Evolutionary conservation across 2,113 vertebrate species (phyloP), one percentile per base, ranked within the genome.

Genomic region (Ranitomeya imitator): DNA sequence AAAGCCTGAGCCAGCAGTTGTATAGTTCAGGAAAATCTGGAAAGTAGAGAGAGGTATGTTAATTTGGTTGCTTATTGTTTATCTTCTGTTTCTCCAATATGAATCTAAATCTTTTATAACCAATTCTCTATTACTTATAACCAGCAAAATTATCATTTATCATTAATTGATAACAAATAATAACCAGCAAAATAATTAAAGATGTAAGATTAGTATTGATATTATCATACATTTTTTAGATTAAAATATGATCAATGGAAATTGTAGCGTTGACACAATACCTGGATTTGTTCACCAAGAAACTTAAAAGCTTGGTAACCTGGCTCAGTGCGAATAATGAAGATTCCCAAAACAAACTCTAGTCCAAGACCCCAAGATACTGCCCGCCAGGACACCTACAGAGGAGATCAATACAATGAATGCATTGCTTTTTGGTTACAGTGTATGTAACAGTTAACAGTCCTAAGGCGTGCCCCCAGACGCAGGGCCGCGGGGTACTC

Each of bases 261-360:
- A 15, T 21, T 11, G 12, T 52, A 13, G 31, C 23, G 14, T 67
- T 67, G 11, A 10, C 7, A n/a, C 18, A 69, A 51, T 71, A 99
- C 98, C 98, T 97, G 95, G 85, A 98, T 85, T 94, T 99, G 98
- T 14, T 91, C 18, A 90, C 98, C 98, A 86, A 99, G 95, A 97
- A 98, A 99, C 0, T 94, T 59, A 82, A 99, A 99, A 31, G 96
- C 95, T 61, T 92, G 73, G 69, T 93, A 90, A 59, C 97, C 97
- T 1, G 96, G 96, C 3, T 96, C 76, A 0, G 97, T 99, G 91
- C 98, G 95, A 90, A 99, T 96, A 57, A 99, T 92, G 31, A 99
- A 95, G 85, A 99, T 89, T 19, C 97, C 98, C 0, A 98, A 92
- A 37, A 95, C 91, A 92, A 99, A 99, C 89, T 99, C 93, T 89